A percentile compares a stretch with the other conserved stretches of the same genome.
These are phyloP conservation scores for Forbesichthys agassizii DNA, from an alignment of 2,113 vertebrate genomes.

Conservation along the genomic window DNA sequence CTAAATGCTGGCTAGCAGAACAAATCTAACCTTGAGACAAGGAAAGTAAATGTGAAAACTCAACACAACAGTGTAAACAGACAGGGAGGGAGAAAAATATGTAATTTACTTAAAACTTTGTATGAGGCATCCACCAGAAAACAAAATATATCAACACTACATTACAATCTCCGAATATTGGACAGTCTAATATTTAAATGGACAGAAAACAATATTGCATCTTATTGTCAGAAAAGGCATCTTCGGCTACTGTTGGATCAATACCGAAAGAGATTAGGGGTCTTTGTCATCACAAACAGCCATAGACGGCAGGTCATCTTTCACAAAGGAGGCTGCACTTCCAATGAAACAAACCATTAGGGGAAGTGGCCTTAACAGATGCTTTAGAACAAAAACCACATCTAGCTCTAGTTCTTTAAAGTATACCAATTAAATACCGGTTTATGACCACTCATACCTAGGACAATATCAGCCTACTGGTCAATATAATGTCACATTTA, in stretches of 20 bases:
- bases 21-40: conserved; percentile 56
- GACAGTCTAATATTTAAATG: conserved; percentile 16
- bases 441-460: background rate
- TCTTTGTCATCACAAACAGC: conserved; percentile 68
- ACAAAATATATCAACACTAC: conserved; percentile 8
- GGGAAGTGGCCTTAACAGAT: conserved; percentile 1
- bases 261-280: conserved; percentile 65
- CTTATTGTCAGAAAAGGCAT: conserved; percentile 73
- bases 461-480: too few species aligned
- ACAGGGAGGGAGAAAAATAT: conserved; percentile 21
- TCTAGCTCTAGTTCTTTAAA: background rate
- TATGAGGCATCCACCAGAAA: conserved; percentile 17
- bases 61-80: conserved; percentile 31
- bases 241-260: conserved; percentile 68
- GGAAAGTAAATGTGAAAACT: conserved; percentile 42
- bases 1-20: conserved; percentile 41
- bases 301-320: conserved; percentile 48
- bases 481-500: background rate
- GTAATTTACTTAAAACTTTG: conserved; percentile 35
- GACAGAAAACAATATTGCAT: conserved; percentile 34
- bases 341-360: conserved; percentile 23
- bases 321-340: conserved; percentile 39
- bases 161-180: conserved; percentile 7
- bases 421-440: background rate
- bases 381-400: background rate